Conservation (phyloP, 2,888 invertebrate species). For the Lymantria dispar region DNA sequence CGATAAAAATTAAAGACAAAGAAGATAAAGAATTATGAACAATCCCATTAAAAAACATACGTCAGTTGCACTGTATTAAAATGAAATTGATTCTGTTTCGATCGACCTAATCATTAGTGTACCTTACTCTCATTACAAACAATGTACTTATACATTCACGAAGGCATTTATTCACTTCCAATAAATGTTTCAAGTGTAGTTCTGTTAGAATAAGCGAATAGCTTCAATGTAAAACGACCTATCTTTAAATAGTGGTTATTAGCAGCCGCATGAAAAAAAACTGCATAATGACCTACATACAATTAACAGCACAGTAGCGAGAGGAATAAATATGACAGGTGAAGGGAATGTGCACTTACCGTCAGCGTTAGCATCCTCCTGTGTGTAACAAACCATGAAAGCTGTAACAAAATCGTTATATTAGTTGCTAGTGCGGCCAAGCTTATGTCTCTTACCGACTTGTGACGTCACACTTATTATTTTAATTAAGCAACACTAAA, state of each 20-base stretch:
- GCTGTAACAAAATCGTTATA: conserved; percentile 87
- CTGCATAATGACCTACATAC: conserved; percentile 67
- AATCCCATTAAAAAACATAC: too few species aligned
- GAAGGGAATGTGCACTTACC: conserved; percentile 83
- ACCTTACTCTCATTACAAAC: conserved; percentile 14
- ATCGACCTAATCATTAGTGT: conserved; percentile 21
- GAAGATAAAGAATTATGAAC: too few species aligned
- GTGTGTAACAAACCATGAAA: conserved; percentile 97
- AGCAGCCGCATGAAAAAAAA: conserved; percentile 68
- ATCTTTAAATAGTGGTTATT: conserved; percentile 58
- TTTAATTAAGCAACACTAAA: too few species aligned
- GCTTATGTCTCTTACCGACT: conserved; percentile 7
- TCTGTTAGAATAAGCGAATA: conserved; percentile 70
- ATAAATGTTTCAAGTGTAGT: conserved; percentile 30
- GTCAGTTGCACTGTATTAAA: too few species aligned
- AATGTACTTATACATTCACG: conserved; percentile 11
- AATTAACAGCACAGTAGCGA: conserved; percentile 66
- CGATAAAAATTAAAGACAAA: too few species aligned
- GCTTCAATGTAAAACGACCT: conserved; percentile 51
- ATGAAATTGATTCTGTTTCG: background rate
- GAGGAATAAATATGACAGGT: conserved; percentile 38
- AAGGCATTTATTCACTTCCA: conserved; percentile 31
- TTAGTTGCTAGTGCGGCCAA: conserved; percentile 43
- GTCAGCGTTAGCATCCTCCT: conserved; percentile 95
- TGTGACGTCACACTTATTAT: background rate